Evolutionary conservation across 2,113 vertebrate species (phyloP).

Genomic region (Dissostichus mawsoni): DNA sequence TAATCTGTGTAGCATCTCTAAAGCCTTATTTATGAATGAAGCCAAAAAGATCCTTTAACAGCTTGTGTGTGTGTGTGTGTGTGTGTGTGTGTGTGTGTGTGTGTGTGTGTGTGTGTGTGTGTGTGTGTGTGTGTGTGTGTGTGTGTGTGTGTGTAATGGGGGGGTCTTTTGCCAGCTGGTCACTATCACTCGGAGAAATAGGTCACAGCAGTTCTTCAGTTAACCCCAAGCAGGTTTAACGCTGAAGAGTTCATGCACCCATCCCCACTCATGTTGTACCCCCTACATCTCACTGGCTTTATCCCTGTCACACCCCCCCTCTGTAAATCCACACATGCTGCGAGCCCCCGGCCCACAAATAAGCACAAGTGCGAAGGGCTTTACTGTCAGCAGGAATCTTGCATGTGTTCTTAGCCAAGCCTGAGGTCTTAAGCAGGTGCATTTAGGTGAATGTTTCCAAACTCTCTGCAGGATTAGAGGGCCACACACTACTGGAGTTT

Average conservation of each 20-base stretch:
- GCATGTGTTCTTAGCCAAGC: slow-evolving; percentile 46
- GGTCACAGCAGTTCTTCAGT: slow-evolving; percentile 71
- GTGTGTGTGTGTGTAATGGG: neutral
- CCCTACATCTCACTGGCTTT: slow-evolving; percentile 64
- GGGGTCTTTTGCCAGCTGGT: slow-evolving; percentile 66
- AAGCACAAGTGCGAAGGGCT: slow-evolving; percentile 38
- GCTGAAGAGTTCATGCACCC: slow-evolving; percentile 49
- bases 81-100: slow-evolving; percentile 5
- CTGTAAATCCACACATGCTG: slow-evolving; percentile 67
- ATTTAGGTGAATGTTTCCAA: slow-evolving; percentile 17
- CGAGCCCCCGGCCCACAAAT: slow-evolving; percentile 35
- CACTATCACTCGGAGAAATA: slow-evolving; percentile 72
- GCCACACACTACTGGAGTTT: neutral
- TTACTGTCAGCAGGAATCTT: slow-evolving; percentile 62
- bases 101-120: slow-evolving; percentile 12
- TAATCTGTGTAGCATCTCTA: slow-evolving; percentile 1
- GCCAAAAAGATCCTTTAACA: neutral
- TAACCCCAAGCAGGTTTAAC: slow-evolving; percentile 71
- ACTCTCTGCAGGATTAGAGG: neutral
- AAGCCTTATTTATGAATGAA: slow-evolving; percentile 17
- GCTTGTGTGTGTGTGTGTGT: neutral
- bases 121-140: slow-evolving; percentile 13
- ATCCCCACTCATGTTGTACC: slow-evolving; percentile 51
- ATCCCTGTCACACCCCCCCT: slow-evolving; percentile 41
- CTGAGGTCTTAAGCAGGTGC: slow-evolving; percentile 35